Evolutionary conservation across 2,888 invertebrate species (phyloP), one percentile per base, ranked within the genome.

Genomic region (Drosophila antonietae): DNA sequence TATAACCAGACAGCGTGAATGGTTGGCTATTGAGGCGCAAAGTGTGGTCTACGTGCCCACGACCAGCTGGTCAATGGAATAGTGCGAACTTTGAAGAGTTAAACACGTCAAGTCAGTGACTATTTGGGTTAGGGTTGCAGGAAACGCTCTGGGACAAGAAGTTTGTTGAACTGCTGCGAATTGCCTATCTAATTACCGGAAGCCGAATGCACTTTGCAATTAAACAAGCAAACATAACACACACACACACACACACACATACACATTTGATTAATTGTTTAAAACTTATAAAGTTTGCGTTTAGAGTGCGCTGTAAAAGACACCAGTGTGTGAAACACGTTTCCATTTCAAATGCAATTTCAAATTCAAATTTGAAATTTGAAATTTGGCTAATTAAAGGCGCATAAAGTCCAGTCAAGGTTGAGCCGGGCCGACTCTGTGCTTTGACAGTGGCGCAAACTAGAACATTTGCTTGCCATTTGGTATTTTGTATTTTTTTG

Each of bases 381-480:
- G 63, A 85, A 74, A 75, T 90, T 90, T 89, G 88, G 85, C 90
- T 90, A 86, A 90, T 86, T 89, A 86, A 90, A 89, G 71, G 68
- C 72, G 78, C 68, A 88, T 88, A 85, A 88, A 81, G 80, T 73
- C 41, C 39, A 55, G 76, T 73, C 87, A 90, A 90, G 88, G 86
- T 67, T 73, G 28, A n/a, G 44, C 28, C 46, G 31, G 46, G 41
- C 60, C 44, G 56, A 39, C 33, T 28, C 67, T 41, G 57, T 28
- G 83, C 89, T 85, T 89, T 89, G 90, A 88, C 90, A 86, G 90
- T 80, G 68, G 73, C 33, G 7, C 83, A 72, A 87, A 87, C 75
- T 90, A 89, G 90, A 89, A 87, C 90, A 87, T 49, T 59, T 58
- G 23, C 44, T 57, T 67, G 61, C 65, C 64, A 68, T 61, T 55